A percentile compares a stretch with the other conserved stretches of the same genome.
Conservation (phyloP, 2,888 invertebrate species). For the Imbricaverruca yamaguchii region DNA sequence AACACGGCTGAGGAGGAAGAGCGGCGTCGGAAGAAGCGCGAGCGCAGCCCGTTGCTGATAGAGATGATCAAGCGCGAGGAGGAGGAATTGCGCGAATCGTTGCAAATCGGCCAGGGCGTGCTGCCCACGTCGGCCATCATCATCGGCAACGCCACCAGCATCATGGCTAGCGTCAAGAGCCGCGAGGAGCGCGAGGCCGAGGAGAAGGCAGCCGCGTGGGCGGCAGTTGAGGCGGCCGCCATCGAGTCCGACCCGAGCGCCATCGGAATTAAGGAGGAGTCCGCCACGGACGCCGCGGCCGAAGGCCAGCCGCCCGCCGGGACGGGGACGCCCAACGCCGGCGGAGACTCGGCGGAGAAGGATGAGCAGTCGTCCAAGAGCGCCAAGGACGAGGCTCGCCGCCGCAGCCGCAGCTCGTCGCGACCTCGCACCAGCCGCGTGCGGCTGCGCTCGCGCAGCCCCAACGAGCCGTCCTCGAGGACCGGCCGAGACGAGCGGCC, state of each 20-base stretch:
- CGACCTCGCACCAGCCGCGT: not conserved
- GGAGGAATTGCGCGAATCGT: conserved; percentile 4
- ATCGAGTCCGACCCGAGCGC: not conserved
- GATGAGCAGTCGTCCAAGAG: not conserved
- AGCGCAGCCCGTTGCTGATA: conserved; percentile 12
- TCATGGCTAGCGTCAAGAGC: not conserved
- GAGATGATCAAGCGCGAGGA: conserved; percentile 18
- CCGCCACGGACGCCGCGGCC: not conserved
- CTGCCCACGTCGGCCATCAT: not conserved
- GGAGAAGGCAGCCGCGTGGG: not conserved
- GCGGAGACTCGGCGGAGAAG: not conserved
- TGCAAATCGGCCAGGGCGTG: not conserved
- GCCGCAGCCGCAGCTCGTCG: conserved; percentile 6
- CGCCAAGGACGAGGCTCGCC: not conserved
- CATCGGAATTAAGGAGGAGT: not conserved
- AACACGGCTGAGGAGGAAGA: not conserved
- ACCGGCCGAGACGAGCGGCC: too few relatives aligned
- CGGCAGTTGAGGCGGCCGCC: conserved; percentile 5
- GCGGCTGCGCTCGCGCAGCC: not conserved
- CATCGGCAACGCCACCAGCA: not conserved
- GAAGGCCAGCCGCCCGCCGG: not conserved
- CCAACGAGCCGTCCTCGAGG: too few relatives aligned
- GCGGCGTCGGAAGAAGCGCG: conserved; percentile 6
- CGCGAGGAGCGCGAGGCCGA: not conserved
- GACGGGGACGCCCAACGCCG: not conserved